phyloP scores from a whole-genome alignment of 1,140 invertebrate genomes.

The Solenopsis fugax region DNA sequence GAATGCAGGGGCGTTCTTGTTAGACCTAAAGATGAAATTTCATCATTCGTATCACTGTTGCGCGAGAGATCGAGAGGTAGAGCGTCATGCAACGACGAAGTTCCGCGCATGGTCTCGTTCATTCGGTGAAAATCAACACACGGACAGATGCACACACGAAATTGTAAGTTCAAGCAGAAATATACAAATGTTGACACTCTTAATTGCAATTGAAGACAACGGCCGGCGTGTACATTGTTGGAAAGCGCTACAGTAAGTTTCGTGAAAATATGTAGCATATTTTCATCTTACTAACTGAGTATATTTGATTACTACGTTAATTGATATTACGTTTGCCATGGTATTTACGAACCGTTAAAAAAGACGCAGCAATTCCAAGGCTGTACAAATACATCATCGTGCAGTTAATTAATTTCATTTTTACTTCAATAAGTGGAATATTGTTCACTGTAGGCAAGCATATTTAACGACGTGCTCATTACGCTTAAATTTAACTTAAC shows the following conservation, averaged over 20 bases:
- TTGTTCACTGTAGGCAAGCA: background rate
- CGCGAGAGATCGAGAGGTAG: conserved; percentile 10
- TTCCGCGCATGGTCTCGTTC: background rate
- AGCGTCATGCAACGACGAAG: background rate
- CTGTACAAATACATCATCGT: background rate
- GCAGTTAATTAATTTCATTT: background rate
- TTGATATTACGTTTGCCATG: background rate
- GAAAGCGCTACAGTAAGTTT: background rate
- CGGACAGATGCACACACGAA: background rate
- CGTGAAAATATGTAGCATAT: background rate
- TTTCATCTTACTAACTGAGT: background rate
- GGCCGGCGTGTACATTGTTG: background rate
- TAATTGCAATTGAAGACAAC: conserved; percentile 55
- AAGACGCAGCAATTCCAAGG: background rate
- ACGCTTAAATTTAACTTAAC: background rate
- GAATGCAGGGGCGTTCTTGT: background rate
- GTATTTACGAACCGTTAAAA: background rate
- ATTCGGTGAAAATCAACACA: conserved; percentile 32
- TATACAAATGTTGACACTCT: conserved; percentile 30
- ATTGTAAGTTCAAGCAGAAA: conserved; percentile 25
- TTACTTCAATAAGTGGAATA: conserved; percentile 2
- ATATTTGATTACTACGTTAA: background rate
- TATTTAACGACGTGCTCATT: background rate
- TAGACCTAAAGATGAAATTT: conserved; percentile 21
- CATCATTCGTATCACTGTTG: background rate